These are phyloP conservation scores for Ametastegia equiseti DNA, from an alignment of 2,888 invertebrate genomes.

Conservation along the genomic window DNA sequence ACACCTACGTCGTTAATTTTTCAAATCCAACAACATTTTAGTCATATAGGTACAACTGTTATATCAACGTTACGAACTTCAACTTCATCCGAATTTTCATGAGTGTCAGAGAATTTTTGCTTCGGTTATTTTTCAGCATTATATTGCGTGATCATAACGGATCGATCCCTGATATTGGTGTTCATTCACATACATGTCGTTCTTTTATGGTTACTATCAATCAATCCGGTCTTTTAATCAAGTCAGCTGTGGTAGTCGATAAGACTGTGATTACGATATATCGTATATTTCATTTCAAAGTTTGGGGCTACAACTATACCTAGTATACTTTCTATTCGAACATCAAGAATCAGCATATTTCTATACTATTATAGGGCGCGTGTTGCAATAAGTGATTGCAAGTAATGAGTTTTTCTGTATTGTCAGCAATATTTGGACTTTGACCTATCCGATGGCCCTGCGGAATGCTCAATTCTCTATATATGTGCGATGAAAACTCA, in stretches of 20 bases:
- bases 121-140: not conserved
- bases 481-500: too few species aligned
- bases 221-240: not conserved
- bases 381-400: not conserved
- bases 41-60: too few species aligned
- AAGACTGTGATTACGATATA: not conserved
- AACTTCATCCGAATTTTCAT: not conserved
- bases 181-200: not conserved
- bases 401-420: not conserved
- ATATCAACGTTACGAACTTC: too few species aligned
- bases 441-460: not conserved
- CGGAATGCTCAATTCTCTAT: too few species aligned
- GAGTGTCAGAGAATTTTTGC: not conserved
- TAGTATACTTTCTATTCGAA: not conserved
- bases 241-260: not conserved
- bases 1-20: too few species aligned
- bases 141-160: not conserved
- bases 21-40: too few species aligned
- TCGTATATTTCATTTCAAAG: not conserved
- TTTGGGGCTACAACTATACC: not conserved
- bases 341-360: not conserved
- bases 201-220: not conserved
- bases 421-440: not conserved
- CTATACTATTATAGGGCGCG: not conserved
- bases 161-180: not conserved